phyloP scores from a whole-genome alignment of 1,140 invertebrate genomes.

The Acromyrmex heyeri region DNA sequence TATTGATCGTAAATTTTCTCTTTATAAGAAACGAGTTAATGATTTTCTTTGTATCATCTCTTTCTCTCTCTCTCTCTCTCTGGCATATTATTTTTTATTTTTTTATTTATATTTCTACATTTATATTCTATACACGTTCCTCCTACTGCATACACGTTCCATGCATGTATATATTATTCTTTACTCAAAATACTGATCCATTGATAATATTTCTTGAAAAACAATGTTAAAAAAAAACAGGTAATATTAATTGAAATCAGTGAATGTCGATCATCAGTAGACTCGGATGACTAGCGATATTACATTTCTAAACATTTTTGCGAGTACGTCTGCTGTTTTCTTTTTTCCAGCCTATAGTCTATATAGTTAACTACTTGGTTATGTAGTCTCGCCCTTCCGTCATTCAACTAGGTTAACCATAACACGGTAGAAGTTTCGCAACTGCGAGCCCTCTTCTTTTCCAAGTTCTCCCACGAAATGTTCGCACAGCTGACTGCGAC shows the following conservation, averaged over 20 bases:
- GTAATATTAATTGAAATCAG: constrained; percentile 4
- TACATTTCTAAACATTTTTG: neutral
- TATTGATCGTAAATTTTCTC: neutral
- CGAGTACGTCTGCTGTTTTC: neutral
- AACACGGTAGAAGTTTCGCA: constrained; percentile 69
- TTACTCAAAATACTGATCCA: neutral
- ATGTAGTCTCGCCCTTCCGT: constrained; percentile 60
- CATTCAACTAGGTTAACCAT: constrained; percentile 71
- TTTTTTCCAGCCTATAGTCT: constrained; percentile 1
- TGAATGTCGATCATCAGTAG: neutral
- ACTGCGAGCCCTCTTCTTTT: constrained; percentile 53
- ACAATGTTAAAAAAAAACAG: neutral
- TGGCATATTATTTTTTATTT: neutral
- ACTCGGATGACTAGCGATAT: neutral
- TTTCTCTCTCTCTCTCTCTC: too few relatives aligned
- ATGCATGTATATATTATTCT: neutral
- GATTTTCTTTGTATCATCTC: neutral
- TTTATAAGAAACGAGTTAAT: neutral
- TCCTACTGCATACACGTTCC: neutral
- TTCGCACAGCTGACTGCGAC: constrained; percentile 66
- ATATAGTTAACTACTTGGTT: constrained; percentile 29
- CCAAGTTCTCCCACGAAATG: constrained; percentile 69
- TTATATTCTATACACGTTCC: neutral
- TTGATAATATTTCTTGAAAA: neutral
- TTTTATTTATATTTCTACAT: constrained; percentile 14